These are phyloP conservation scores for Blastobasis adustella DNA, from an alignment of 2,888 invertebrate species.

Conservation along the genomic window DNA sequence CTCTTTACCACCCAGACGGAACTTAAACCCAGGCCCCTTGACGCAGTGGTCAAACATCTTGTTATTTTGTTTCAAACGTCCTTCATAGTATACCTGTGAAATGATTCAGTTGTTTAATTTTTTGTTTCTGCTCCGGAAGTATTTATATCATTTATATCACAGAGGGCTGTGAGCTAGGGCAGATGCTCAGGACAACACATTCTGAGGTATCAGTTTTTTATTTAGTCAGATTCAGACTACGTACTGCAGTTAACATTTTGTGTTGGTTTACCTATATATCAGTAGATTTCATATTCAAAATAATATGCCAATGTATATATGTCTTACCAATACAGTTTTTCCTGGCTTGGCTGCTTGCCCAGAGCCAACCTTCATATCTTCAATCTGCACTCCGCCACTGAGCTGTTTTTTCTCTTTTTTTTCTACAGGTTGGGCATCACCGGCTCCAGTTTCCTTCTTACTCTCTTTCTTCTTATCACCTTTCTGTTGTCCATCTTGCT, in stretches of 20 bases:
- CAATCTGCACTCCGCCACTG: slow-evolving; percentile 86
- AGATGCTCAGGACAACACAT: too few species aligned
- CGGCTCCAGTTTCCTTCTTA: slow-evolving; percentile 36
- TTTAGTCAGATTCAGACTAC: too few species aligned
- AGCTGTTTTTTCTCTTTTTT: slow-evolving; percentile 74
- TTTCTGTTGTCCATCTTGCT: slow-evolving; percentile 27
- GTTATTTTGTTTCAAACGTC: slow-evolving; percentile 86
- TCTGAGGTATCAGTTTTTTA: too few species aligned
- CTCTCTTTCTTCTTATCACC: slow-evolving; percentile 53
- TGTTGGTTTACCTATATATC: too few species aligned
- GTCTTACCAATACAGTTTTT: slow-evolving; percentile 76
- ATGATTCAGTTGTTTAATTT: too few species aligned
- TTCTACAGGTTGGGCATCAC: slow-evolving; percentile 18
- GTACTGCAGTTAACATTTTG: too few species aligned
- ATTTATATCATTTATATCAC: too few species aligned
- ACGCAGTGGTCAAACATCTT: slow-evolving; percentile 86
- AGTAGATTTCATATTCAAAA: too few species aligned
- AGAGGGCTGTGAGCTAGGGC: too few species aligned
- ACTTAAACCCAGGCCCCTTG: slow-evolving; percentile 88
- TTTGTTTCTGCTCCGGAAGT: too few species aligned
- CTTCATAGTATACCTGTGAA: slow-evolving; percentile 86
- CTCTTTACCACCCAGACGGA: slow-evolving; percentile 87
- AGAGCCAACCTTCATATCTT: slow-evolving; percentile 86
- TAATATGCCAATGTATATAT: too few species aligned
- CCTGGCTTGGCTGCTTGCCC: slow-evolving; percentile 87